Percentiles rank a stretch among this genome's conserved stretches.
phyloP scores from a whole-genome alignment of 2,797 vertebrate genomes.

The Gouania willdenowi region DNA sequence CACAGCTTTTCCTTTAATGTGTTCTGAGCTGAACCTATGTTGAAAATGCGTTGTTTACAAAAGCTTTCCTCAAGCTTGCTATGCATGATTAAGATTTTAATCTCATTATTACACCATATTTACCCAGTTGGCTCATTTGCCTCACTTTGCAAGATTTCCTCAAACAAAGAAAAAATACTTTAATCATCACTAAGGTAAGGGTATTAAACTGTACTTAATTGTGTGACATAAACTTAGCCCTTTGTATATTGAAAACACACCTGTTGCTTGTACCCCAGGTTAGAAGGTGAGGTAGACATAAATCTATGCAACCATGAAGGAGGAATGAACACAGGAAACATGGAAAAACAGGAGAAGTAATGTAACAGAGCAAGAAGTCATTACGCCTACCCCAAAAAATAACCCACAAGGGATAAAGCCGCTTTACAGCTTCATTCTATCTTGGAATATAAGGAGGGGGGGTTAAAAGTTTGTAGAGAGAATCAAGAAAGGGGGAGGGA shows the following conservation, averaged over 20 bases:
- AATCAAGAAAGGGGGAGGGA: conserved; percentile 33
- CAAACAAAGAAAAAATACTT: conserved; percentile 25
- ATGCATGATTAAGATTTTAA: conserved; percentile 23
- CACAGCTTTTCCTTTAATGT: conserved; percentile 23
- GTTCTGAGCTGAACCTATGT: conserved; percentile 13
- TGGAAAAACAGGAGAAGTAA: conserved; percentile 56
- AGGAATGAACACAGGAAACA: conserved; percentile 55
- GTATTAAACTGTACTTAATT: not conserved
- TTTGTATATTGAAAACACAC: conserved; percentile 39
- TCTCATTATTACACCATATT: conserved; percentile 27
- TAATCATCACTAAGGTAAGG: not conserved
- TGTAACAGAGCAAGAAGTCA: conserved; percentile 63
- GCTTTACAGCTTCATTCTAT: conserved; percentile 72
- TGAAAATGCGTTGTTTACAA: conserved; percentile 32
- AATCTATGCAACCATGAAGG: conserved; percentile 43
- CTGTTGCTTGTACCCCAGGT: conserved; percentile 28
- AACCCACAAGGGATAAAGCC: conserved; percentile 67
- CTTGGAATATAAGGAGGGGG: conserved; percentile 78
- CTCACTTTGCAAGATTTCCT: not conserved
- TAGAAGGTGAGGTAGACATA: conserved; percentile 38
- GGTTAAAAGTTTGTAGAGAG: conserved; percentile 40
- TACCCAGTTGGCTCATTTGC: conserved; percentile 12
- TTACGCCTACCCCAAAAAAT: conserved; percentile 69
- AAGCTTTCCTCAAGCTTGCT: conserved; percentile 5
- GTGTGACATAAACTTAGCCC: conserved; percentile 4